These are phyloP conservation scores for Taurulus bubalis DNA, from an alignment of 2,113 vertebrate species.

Conservation along the genomic window DNA sequence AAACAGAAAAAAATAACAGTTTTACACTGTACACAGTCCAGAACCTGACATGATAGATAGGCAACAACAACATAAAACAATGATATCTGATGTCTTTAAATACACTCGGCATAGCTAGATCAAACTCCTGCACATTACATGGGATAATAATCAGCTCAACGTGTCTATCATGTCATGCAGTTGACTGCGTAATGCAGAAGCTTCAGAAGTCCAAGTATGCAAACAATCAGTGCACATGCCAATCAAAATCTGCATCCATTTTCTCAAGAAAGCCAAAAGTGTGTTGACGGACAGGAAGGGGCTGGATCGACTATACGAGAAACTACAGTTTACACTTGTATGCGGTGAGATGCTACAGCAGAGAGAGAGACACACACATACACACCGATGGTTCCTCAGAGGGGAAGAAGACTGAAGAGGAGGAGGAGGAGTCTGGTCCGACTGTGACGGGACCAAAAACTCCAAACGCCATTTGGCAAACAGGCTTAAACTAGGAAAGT, in stretches of 20 bases:
- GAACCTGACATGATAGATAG: slow-evolving; percentile 67
- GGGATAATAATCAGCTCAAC: slow-evolving; percentile 33
- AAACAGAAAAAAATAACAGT: slow-evolving; percentile 18
- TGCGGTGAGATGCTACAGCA: slow-evolving; percentile 64
- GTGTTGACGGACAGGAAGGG: slow-evolving; percentile 6
- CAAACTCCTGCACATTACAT: slow-evolving; percentile 49
- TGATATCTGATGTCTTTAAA: slow-evolving; percentile 46
- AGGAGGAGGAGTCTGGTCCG: background rate
- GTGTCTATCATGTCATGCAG: slow-evolving; percentile 67
- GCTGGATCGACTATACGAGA: background rate
- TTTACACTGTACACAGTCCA: slow-evolving; percentile 53
- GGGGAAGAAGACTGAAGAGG: background rate
- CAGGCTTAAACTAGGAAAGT: slow-evolving; percentile 53
- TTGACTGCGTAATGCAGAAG: slow-evolving; percentile 53
- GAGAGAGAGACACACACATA: slow-evolving; percentile 5
- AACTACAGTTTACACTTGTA: slow-evolving; percentile 8
- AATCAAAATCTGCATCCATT: slow-evolving; percentile 45
- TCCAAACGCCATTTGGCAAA: slow-evolving; percentile 62
- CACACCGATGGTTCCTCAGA: slow-evolving; percentile 5
- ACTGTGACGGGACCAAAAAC: slow-evolving; percentile 14
- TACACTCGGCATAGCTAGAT: slow-evolving; percentile 48
- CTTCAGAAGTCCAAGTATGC: slow-evolving; percentile 57
- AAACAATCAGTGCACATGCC: slow-evolving; percentile 58
- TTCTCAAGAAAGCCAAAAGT: slow-evolving; percentile 21
- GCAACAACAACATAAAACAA: slow-evolving; percentile 53